phyloP scores from a whole-genome alignment of 2,888 invertebrate genomes.

The Eurytoma adleriae region DNA sequence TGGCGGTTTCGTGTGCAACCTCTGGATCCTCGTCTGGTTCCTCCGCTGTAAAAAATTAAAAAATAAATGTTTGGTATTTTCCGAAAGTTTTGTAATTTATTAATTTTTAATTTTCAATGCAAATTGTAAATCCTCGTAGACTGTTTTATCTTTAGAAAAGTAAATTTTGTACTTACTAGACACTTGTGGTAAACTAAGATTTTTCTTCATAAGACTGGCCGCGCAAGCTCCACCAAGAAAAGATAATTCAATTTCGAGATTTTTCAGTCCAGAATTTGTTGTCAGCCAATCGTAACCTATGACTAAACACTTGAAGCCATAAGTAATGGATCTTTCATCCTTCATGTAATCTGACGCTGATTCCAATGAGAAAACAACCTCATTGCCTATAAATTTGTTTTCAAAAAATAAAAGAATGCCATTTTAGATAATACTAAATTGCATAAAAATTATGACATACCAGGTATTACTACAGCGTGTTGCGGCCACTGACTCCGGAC shows the following conservation, averaged over 20 bases:
- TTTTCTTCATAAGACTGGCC: conserved; percentile 90
- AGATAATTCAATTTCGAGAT: conserved; percentile 92
- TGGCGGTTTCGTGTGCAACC: conserved; percentile 81
- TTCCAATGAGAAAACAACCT: conserved; percentile 96
- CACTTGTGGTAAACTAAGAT: conserved; percentile 82
- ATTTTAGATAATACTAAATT: background rate
- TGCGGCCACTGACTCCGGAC: conserved; percentile 89
- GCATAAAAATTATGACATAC: conserved; percentile 68
- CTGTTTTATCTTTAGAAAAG: background rate
- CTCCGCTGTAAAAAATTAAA: conserved; percentile 71
- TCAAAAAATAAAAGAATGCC: background rate
- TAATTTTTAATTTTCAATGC: background rate
- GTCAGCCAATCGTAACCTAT: conserved; percentile 89
- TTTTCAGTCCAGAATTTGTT: conserved; percentile 79
- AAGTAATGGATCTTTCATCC: conserved; percentile 89
- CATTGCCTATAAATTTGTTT: conserved; percentile 82
- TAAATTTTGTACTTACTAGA: conserved; percentile 75
- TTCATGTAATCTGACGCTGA: conserved; percentile 96
- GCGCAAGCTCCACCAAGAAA: conserved; percentile 95
- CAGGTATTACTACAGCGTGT: conserved; percentile 89
- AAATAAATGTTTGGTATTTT: background rate
- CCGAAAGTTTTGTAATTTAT: background rate
- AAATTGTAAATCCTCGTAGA: background rate
- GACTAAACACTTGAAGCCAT: conserved; percentile 88
- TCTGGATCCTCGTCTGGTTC: conserved; percentile 86